Evolutionary conservation across 2,113 vertebrate genomes (phyloP), one percentile per base, ranked within the genome.

Genomic region (Boleophthalmus pectinirostris): DNA sequence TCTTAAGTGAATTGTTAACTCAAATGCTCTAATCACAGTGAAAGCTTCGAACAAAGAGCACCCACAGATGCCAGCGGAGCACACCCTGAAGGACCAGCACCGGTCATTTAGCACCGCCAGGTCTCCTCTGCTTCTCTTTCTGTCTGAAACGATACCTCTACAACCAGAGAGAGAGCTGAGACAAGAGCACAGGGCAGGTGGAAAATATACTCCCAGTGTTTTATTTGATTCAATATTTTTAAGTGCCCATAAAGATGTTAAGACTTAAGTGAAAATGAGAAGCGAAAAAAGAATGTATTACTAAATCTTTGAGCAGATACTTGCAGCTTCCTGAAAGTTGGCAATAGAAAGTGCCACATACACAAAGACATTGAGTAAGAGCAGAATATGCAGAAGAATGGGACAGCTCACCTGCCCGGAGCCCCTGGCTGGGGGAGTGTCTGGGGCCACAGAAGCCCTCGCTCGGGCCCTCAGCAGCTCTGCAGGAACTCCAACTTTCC

Each of bases 1-100:
- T 83, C 81, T 91, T 96, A 96, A 97, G 96, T 96, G 95, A 98
- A 96, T 96, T 95, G 88, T 90, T 93, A 93, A 94, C 95, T 95
- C 92, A 94, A 95, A 95, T 89, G 94, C 95, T 95, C 95, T 96
- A 97, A 98, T 98, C 96, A 96, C 90, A 95, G 93, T 96, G 96
- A 97, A 98, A 97, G 96, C 95, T 92, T 84, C 77, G 95, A 95
- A 96, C 95, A 95, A 94, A 95, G 95, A 93, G 93, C 85, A 85
- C 86, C 77, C 93, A 94, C 80, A 88, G 93, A 94, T 93, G 74
- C 91, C 93, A 92, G 90, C 92, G 89, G 92, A 92, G 92, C 86
- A 92, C 93, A 93, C 94, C 94, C 95, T 72, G 67, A 73, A 94
- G 94, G 93, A 18, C 94, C 92, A 83, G 68, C 67, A 91, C 74